These are phyloP conservation scores for Chelonia mydas DNA, from an alignment of 2,797 vertebrate species.

Conservation along the genomic window DNA sequence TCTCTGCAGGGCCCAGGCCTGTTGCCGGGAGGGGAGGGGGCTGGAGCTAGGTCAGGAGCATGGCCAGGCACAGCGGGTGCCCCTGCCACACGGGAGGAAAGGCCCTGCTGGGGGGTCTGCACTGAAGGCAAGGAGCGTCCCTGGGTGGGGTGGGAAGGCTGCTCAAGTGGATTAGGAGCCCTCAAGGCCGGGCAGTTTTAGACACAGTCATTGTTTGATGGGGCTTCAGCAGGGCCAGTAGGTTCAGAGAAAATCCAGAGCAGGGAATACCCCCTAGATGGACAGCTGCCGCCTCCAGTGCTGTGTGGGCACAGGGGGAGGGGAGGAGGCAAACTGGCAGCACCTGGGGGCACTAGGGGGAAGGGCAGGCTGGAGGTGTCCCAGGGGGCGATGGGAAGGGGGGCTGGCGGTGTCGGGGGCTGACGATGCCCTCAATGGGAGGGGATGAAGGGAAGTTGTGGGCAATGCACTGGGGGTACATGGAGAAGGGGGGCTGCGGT, in stretches of 20 bases:
- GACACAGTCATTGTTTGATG: not conserved
- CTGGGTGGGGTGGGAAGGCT: rapidly evolving
- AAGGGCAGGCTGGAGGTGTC: too few species aligned
- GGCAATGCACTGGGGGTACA: too few species aligned
- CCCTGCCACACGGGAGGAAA: not conserved
- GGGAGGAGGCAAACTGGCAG: too few species aligned
- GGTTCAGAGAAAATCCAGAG: not conserved
- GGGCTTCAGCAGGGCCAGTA: not conserved
- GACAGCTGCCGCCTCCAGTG: too few species aligned
- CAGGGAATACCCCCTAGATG: too few species aligned
- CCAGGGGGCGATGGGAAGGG: too few species aligned
- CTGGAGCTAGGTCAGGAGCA: not conserved
- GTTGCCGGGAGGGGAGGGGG: not conserved
- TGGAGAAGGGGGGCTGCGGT: too few species aligned
- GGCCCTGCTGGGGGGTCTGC: not conserved
- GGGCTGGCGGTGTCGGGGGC: too few species aligned
- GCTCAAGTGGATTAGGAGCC: not conserved
- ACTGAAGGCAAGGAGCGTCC: not conserved
- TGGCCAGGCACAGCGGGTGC: rapidly evolving
- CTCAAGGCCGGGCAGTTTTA: not conserved
- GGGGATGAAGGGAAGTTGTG: too few species aligned
- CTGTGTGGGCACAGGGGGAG: not conserved
- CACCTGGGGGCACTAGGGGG: too few species aligned
- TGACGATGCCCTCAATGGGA: too few species aligned
- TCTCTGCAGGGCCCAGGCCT: not conserved